Evolutionary conservation across 2,888 invertebrate species (phyloP).

Genomic region (Willowsia nigromaculata): DNA sequence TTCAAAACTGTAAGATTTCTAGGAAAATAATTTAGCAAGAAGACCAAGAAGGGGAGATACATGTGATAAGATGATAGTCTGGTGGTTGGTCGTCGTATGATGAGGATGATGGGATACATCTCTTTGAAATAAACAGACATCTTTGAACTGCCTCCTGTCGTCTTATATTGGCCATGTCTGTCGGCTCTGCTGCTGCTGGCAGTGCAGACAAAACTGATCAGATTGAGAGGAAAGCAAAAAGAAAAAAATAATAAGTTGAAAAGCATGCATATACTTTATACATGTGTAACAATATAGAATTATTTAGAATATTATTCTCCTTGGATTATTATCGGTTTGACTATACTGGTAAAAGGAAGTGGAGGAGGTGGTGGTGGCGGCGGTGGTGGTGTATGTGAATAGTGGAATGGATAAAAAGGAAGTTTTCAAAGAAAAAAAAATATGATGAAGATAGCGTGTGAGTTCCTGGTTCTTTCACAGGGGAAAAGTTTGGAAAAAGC

Average conservation of each 20-base stretch:
- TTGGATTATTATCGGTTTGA: neutral
- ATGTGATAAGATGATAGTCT: constrained; percentile 16
- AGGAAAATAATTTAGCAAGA: constrained; percentile 24
- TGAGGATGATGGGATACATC: too few relatives aligned
- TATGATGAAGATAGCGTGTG: neutral
- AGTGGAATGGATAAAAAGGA: neutral
- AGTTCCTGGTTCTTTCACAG: constrained; percentile 11
- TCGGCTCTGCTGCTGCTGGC: constrained; percentile 33
- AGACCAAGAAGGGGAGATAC: neutral
- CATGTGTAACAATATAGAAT: neutral
- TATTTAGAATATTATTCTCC: neutral
- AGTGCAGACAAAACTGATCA: constrained; percentile 51
- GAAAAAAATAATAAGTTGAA: neutral
- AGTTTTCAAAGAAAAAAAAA: neutral
- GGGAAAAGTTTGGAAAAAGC: constrained; percentile 45
- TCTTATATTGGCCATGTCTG: constrained; percentile 8
- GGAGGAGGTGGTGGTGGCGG: neutral
- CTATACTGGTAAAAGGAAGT: neutral
- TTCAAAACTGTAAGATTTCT: constrained; percentile 14
- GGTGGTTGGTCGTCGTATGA: constrained; percentile 4
- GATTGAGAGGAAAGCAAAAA: constrained; percentile 6
- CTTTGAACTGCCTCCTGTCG: constrained; percentile 30
- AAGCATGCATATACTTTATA: neutral
- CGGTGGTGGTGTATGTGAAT: neutral
- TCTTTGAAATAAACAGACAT: constrained; percentile 44